Evolutionary conservation across 2,888 invertebrate species (phyloP), one percentile per base, ranked within the genome.

Genomic region (Brenthis daphne): DNA sequence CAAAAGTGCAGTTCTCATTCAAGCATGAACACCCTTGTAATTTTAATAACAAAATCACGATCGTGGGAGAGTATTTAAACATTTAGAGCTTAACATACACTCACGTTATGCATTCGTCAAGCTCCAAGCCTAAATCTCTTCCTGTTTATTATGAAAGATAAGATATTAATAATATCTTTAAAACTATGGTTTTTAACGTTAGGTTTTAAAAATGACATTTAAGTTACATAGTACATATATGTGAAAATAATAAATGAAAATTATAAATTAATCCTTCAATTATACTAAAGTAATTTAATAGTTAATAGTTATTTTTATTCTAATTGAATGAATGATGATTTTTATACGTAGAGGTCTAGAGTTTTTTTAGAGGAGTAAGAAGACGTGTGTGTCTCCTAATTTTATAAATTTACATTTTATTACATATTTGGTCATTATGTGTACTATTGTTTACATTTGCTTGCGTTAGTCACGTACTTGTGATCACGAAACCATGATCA

Each of bases 401-500:
- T 64, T 67, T 58, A 37, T 55, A 57, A 57, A 61, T 61, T 71
- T 65, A 67, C 57, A 55, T 57, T 70, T 64, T 67, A 66, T 69
- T 71, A 74, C 69, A 74, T 71, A 75, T 73, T 73, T 69, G 70
- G 73, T 69, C 65, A 54, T 68, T 75, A 68, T 69, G 71, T 73
- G 72, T 71, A 70, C 74, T 72, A 77, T 78, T 77, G 78, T 83
- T 84, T 80, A 82, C 79, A 82, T 82, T 80, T 77, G 74, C 79
- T 83, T 83, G 80, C 79, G 80, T 80, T 77, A 80, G 85, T 85
- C 86, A 87, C 85, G 87, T 88, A 88, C 84, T 80, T 80, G 81
- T 76, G 78, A 85, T 88, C 88, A 87, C 86, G 85, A 85, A 76
- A 76, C 79, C 85, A 85, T 85, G 84, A 85, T 79, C 77, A 77